Base-by-base conservation (phyloP, 2,888 invertebrate species). In the Chloromyia formosa region DNA sequence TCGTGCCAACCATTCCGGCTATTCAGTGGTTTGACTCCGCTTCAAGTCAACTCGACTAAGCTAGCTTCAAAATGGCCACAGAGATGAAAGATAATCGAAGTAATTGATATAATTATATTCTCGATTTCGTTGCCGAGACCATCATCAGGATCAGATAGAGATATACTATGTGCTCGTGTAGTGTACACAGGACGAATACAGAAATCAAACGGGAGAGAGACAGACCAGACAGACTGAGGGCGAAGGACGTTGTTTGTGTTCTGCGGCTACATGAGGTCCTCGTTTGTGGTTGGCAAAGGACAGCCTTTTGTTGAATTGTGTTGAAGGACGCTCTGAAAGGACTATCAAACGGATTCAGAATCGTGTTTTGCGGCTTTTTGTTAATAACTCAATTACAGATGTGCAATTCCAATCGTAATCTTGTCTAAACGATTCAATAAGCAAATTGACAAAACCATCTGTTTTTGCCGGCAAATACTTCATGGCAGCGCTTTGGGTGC, bases 71-170 rank as follows among this genome's bases (percentile, higher is more conserved):
- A 71, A 58, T 58, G 71, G 40, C 71, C 45, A 35, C 27, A 62
- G 77, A 81, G 82, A 83, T 83, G 78, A 78, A 75, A 78, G 83
- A 83, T 83, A 83, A 81, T 80, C 79, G 79, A 77, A 79, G 81
- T 83, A 82, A 83, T 83, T 83, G 82, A 80, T 81, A 82, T 83
- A 83, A 83, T 83, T 83, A 83, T 83, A 82, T 81, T 83, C 83
- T 83, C 83, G 81, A 83, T 82, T 83, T 58, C 56, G 71, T 71
- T 40, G 58, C 58, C 56, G 18, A 71, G 56, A 56, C 18, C 35
- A 23, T 56, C 69, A 69, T 23, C 69, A 35, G 69, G 56, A 54
- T 69, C 69, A 56, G 58, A 56, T 66, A 66, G 18, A 45, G 45
- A 20, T 49, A 20, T 66, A 35, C 27, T 35, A 7, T 35, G 27